Evolutionary conservation across 1,140 invertebrate species (phyloP), one percentile per base, ranked within the genome.

Genomic region (Tenebrio molitor): DNA sequence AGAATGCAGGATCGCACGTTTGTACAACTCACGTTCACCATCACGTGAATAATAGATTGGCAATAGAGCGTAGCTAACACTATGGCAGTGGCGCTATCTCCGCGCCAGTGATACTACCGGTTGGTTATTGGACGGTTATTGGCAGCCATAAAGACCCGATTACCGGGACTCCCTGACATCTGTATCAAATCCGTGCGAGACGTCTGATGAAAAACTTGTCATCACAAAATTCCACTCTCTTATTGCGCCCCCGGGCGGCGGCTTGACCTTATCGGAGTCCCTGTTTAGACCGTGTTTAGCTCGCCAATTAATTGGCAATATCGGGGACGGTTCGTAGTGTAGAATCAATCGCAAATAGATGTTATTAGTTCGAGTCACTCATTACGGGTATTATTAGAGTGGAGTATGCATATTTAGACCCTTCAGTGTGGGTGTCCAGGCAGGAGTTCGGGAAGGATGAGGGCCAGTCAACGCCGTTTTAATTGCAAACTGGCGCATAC

Each of bases 91-190:
- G 41, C 19, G 70, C 58, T 65, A 66, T 75, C 71, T 69, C 74
- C 64, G 41, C 66, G 33, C 50, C 62, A 39, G 33, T 72, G 74
- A 75, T 75, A 75, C 72, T 66, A 44, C 50, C 21, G 74, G 71
- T 72, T 72, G 67, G 74, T 72, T 75, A 75, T 75, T 75, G 74
- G 69, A 75, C 46, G 71, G 74, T 75, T 75, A 75, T 75, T 75
- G 74, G 71, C 71, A 67, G 17, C 66, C 65, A 75, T 75, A 75
- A 75, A 75, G 74, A 53, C 39, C 70, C 74, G 64, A 75, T 75
- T 75, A 75, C 67, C 41, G 65, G 29, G 74, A 72, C 41, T 53
- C 42, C 70, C 62, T 63, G 70, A 75, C 74, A 75, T 75, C 74
- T 75, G 74, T 75, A 75, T 72, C 74, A 69, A 72, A 74, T 74